These are phyloP conservation scores for Drosophila malerkotliana DNA, from an alignment of 1,140 invertebrate genomes.

Conservation along the genomic window DNA sequence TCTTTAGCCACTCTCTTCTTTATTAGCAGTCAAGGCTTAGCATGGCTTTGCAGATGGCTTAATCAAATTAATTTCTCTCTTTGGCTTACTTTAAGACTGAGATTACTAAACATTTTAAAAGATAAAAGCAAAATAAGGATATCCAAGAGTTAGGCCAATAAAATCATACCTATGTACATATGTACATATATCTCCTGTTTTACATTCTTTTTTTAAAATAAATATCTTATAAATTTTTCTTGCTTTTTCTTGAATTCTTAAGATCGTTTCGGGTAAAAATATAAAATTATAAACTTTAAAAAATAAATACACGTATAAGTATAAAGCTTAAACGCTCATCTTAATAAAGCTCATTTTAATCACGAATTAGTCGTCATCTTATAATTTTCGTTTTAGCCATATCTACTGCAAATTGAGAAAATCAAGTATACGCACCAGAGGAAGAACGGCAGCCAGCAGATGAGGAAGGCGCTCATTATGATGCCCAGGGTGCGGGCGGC, in stretches of 20 bases:
- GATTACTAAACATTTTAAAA: background rate
- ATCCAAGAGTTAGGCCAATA: no score
- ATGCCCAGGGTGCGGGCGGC: slow-evolving; percentile 97
- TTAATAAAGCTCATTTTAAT: background rate
- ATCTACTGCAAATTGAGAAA: slow-evolving; percentile 10
- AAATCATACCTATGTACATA: no score
- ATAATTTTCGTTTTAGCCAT: background rate
- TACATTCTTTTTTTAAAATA: no score
- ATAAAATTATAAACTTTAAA: background rate
- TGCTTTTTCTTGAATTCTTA: no score
- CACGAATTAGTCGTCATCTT: background rate
- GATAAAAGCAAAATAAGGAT: background rate
- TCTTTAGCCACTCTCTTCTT: no score
- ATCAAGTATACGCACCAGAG: slow-evolving; percentile 87
- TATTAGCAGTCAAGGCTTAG: no score
- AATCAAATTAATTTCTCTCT: no score
- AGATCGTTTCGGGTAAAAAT: background rate
- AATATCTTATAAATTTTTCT: no score
- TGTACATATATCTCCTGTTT: no score
- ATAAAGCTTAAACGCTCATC: background rate
- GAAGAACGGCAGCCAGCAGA: slow-evolving; percentile 98
- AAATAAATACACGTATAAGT: background rate
- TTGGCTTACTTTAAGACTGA: no score
- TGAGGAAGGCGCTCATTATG: slow-evolving; percentile 96
- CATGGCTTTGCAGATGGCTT: no score